Percentiles rank a stretch among this genome's conserved stretches.
These are phyloP conservation scores for Alexandromys fortis DNA, from an alignment of 2,113 vertebrate genomes.

Conservation along the genomic window DNA sequence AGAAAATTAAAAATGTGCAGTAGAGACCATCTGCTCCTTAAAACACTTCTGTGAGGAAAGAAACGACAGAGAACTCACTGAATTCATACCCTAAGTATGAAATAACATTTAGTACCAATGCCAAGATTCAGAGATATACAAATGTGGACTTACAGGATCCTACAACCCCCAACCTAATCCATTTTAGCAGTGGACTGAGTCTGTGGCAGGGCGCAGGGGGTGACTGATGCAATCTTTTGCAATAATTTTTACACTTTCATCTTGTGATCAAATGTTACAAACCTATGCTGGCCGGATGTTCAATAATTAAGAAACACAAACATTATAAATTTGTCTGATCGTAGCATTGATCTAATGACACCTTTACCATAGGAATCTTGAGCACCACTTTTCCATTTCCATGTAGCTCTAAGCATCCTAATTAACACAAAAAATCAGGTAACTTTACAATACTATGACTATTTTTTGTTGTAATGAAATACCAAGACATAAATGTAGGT, in stretches of 20 bases:
- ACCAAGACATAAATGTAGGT: conserved; percentile 11
- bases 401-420: not conserved
- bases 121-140: not conserved
- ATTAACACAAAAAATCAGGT: not conserved
- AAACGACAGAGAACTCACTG: not conserved
- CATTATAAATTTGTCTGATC: not conserved
- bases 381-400: not conserved
- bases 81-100: conserved; percentile 27
- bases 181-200: not conserved
- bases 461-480: not conserved
- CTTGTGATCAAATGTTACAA: not conserved
- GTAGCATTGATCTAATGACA: not conserved
- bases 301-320: not conserved
- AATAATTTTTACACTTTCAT: not conserved
- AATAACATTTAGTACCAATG: not conserved
- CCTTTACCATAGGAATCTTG: not conserved
- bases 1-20: not conserved
- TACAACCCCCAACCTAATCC: not conserved
- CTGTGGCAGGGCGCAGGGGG: not conserved
- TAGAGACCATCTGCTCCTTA: conserved; percentile 2
- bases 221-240: not conserved
- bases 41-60: not conserved
- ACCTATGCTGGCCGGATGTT: not conserved
- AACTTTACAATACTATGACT: not conserved
- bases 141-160: not conserved